Conservation (phyloP, 2,113 vertebrate genomes). For the Xenopus borealis region DNA sequence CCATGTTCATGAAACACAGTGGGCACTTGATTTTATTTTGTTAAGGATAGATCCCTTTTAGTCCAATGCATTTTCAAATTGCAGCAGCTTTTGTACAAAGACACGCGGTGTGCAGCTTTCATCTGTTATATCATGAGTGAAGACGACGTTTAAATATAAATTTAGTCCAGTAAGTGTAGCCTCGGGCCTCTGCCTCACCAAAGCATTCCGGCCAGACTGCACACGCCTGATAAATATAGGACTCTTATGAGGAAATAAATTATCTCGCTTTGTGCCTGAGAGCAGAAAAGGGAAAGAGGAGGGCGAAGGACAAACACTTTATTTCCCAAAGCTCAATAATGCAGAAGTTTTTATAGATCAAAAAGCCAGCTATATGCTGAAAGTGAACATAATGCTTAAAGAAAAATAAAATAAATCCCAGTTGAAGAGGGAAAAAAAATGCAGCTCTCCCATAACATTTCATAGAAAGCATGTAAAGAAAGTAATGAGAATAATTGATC, state of each 20-base stretch:
- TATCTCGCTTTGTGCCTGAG: slow-evolving; percentile 55
- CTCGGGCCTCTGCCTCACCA: slow-evolving; percentile 36
- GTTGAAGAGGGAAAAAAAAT: not conserved
- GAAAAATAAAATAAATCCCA: not conserved
- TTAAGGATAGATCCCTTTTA: not conserved
- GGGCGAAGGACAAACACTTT: slow-evolving; percentile 16
- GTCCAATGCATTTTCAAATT: not conserved
- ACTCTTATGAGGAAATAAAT: slow-evolving; percentile 47
- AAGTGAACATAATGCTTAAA: slow-evolving; percentile 40
- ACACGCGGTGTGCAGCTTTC: not conserved
- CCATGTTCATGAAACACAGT: slow-evolving; percentile 42
- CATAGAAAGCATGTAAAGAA: not conserved
- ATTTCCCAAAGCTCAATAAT: slow-evolving; percentile 45
- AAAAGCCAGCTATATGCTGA: slow-evolving; percentile 46
- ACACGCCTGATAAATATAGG: slow-evolving; percentile 52
- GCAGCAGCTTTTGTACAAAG: not conserved
- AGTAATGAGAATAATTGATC: no score
- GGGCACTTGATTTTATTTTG: not conserved
- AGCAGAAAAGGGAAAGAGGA: slow-evolving; percentile 2
- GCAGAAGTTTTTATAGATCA: slow-evolving; percentile 51
- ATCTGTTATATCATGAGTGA: slow-evolving; percentile 36
- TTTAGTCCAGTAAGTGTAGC: slow-evolving; percentile 41
- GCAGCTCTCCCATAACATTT: not conserved
- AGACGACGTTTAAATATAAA: slow-evolving; percentile 31
- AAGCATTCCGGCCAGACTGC: slow-evolving; percentile 25